Conservation (phyloP, 92 coral and sea anemone genomes). For the Parazoanthus darwini region DNA sequence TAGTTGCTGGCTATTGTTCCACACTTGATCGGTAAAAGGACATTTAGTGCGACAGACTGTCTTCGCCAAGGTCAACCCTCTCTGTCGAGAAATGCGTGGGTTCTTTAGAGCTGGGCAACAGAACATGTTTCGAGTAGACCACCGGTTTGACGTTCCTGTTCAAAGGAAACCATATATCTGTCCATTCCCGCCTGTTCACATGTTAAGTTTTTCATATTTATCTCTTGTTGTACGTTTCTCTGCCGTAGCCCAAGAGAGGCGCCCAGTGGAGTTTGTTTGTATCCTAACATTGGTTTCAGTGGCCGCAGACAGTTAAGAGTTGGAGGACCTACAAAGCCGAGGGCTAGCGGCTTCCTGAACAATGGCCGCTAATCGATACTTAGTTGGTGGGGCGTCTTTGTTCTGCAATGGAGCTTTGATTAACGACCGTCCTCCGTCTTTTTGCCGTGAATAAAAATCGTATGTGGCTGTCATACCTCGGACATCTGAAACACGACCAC, state of each 20-base stretch:
- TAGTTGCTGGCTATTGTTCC: neutral
- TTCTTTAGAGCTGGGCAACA: neutral
- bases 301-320: neutral
- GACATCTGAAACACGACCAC: neutral
- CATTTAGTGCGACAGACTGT: neutral
- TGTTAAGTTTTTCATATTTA: neutral
- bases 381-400: slow-evolving; percentile 21
- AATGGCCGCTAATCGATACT: neutral
- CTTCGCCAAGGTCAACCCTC: neutral
- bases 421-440: neutral
- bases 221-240: neutral
- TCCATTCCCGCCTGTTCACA: neutral
- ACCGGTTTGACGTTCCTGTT: neutral
- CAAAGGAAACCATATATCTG: neutral
- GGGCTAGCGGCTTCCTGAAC: neutral
- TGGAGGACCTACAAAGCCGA: neutral
- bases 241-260: neutral
- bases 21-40: neutral
- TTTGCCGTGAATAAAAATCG: neutral
- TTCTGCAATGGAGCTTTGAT: neutral
- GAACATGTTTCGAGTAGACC: neutral
- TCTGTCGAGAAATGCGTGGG: neutral
- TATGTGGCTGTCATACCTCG: neutral
- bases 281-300: neutral
- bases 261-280: neutral